Evolutionary conservation across 2,888 invertebrate genomes (phyloP).

Genomic region (Heterodera filipjevi): DNA sequence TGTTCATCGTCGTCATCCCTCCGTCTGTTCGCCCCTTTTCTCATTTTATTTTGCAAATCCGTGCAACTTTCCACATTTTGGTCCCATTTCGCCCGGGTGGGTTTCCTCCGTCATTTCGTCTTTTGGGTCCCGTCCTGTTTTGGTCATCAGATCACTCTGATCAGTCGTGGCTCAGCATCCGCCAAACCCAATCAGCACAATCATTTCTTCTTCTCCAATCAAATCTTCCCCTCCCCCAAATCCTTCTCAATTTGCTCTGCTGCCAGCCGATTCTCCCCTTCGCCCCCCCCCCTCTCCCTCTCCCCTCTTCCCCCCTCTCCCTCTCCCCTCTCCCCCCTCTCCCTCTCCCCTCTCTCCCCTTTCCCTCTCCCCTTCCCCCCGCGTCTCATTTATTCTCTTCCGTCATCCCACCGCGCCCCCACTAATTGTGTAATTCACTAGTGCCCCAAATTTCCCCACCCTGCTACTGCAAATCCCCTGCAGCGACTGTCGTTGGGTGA

Average conservation of each 20-base stretch:
- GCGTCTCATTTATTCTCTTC: slow-evolving; percentile 6
- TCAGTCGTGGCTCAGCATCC: background rate
- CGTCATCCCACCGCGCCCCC: background rate
- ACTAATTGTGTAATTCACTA: slow-evolving; percentile 3
- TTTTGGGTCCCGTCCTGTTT: background rate
- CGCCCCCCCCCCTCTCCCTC: background rate
- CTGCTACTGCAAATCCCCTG: background rate
- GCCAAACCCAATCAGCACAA: too few relatives aligned
- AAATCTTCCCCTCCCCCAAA: background rate
- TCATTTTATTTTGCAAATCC: background rate
- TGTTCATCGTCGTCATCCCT: background rate
- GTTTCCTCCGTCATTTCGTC: background rate
- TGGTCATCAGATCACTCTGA: background rate
- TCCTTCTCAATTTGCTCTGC: background rate
- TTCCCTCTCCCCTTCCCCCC: background rate
- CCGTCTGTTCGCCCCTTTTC: background rate
- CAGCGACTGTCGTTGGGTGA: background rate
- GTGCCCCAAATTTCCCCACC: slow-evolving; percentile 5
- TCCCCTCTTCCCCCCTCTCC: background rate
- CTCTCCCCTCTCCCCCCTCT: background rate
- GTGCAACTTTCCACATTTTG: background rate
- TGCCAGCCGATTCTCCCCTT: background rate
- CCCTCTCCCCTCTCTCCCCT: background rate
- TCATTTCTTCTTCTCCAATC: background rate
- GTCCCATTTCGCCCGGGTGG: background rate